Evolutionary conservation across 2,113 vertebrate genomes (phyloP).

Genomic region (Stegostoma tigrinum): DNA sequence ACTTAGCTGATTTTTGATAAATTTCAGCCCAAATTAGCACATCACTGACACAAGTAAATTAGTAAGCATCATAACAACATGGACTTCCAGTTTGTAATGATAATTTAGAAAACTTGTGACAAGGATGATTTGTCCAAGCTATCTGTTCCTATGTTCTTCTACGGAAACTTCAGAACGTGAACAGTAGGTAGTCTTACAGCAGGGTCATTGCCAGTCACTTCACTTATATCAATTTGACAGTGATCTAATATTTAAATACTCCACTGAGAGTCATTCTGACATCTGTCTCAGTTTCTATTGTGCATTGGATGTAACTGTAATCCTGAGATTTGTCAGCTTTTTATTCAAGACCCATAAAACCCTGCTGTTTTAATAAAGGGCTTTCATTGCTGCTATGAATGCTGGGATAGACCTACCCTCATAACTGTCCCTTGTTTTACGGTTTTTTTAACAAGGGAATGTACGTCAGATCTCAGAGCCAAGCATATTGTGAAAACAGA

Average conservation of each 20-base stretch:
- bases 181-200: neutral
- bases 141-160: neutral
- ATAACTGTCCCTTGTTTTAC: neutral
- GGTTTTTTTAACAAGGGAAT: neutral
- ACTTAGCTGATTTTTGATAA: too few relatives aligned
- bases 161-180: neutral
- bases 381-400: neutral
- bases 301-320: neutral
- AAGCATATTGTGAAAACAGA: too few relatives aligned
- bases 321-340: neutral
- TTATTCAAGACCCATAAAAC: neutral
- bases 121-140: neutral
- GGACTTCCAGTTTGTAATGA: neutral
- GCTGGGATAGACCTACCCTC: neutral
- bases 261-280: neutral
- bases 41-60: neutral
- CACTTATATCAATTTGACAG: neutral
- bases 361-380: neutral
- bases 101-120: neutral
- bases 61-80: neutral
- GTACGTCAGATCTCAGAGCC: neutral
- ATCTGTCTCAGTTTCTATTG: neutral
- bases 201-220: neutral
- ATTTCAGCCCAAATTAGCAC: too few relatives aligned
- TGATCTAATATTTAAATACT: neutral